Evolutionary conservation across 1,140 invertebrate genomes (phyloP).

Genomic region (Monochamus saltuarius): DNA sequence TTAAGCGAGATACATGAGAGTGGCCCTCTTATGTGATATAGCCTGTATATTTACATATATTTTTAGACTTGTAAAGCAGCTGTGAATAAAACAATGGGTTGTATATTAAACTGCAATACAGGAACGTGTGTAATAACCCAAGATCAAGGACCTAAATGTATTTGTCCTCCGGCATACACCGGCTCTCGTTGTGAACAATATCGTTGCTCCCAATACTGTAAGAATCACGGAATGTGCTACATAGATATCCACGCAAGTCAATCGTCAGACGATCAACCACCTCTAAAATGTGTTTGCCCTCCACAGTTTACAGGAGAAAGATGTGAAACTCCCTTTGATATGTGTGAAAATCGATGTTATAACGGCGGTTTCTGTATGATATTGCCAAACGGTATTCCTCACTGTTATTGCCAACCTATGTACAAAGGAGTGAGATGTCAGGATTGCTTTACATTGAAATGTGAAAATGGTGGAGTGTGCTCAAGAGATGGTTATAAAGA

Average conservation of each 20-base stretch:
- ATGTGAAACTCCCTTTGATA: constrained; percentile 61
- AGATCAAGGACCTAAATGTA: constrained; percentile 55
- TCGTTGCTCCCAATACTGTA: constrained; percentile 63
- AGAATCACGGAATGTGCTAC: constrained; percentile 64
- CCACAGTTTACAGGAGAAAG: constrained; percentile 65
- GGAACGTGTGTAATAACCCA: constrained; percentile 60
- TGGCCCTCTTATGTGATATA: neutral
- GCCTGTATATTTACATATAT: constrained; percentile 23
- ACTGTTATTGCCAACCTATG: constrained; percentile 59
- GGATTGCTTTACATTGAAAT: constrained; percentile 43
- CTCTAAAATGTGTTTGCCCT: constrained; percentile 61
- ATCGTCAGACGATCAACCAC: constrained; percentile 34
- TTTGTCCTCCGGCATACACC: constrained; percentile 62
- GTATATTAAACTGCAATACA: constrained; percentile 54
- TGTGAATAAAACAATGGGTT: constrained; percentile 27
- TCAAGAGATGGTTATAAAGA: constrained; percentile 20
- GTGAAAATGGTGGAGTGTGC: constrained; percentile 48
- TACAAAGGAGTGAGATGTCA: constrained; percentile 54
- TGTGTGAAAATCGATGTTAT: constrained; percentile 55
- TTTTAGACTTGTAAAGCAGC: constrained; percentile 38
- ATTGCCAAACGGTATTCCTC: constrained; percentile 44
- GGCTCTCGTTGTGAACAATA: constrained; percentile 65
- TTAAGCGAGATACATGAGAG: too few relatives aligned
- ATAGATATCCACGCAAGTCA: constrained; percentile 44
- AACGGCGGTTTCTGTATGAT: constrained; percentile 61